Conservation (phyloP, 2,888 invertebrate species). For the Sinhomidia bicolor region DNA sequence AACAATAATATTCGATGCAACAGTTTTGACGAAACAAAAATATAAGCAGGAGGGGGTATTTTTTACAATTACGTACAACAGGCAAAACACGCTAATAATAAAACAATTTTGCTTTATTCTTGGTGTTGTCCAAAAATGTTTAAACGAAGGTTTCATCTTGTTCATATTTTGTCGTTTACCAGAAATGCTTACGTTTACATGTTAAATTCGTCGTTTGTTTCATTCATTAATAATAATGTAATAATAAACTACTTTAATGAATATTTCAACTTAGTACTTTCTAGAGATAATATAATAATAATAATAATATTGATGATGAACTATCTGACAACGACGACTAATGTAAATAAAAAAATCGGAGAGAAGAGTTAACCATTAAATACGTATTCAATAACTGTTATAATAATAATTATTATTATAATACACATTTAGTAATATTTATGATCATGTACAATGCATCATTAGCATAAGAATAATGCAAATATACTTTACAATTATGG, state of each 20-base stretch:
- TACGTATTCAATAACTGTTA: constrained; percentile 3
- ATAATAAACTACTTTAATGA: background rate
- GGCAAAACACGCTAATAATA: constrained; percentile 20
- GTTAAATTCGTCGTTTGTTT: constrained; percentile 57
- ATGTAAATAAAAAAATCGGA: constrained; percentile 64
- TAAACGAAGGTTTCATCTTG: background rate
- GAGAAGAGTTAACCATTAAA: constrained; percentile 43
- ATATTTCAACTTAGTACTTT: background rate
- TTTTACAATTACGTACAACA: background rate
- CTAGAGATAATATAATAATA: background rate
- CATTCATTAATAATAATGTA: background rate
- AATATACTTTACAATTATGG: constrained; percentile 36
- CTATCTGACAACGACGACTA: constrained; percentile 34
- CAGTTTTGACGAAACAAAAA: constrained; percentile 12
- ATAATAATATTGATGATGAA: background rate
- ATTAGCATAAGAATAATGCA: background rate
- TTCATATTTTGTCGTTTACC: constrained; percentile 53
- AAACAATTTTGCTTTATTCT: background rate
- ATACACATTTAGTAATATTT: constrained; percentile 21
- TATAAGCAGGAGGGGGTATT: constrained; percentile 21
- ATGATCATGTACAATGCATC: constrained; percentile 23
- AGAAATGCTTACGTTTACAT: constrained; percentile 44
- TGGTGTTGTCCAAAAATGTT: background rate
- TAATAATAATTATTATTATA: constrained; percentile 28
- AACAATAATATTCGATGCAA: constrained; percentile 26